Base-by-base conservation (phyloP, 2,797 vertebrate genomes). In the Eulemur rubriventer region DNA sequence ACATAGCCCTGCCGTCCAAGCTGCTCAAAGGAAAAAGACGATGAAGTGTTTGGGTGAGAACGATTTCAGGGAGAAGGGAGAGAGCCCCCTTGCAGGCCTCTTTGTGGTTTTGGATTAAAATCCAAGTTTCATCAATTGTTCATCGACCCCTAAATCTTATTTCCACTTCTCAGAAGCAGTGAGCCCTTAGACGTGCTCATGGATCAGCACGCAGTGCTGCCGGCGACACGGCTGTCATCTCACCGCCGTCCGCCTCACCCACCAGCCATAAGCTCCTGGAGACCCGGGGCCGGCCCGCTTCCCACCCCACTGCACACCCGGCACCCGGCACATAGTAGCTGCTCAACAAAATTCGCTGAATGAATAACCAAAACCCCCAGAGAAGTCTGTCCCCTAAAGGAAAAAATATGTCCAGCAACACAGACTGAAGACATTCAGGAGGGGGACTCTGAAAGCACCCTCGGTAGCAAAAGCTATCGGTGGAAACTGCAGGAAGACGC, bases 191-290 rank as follows among this genome's bases (percentile, higher is more conserved):
- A 2, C 0, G 43, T 61, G 76, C 28, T n/a, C 43, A 1, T 0
- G 24, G 70, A 10, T 65, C 35, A 28, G 43, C 75, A 6, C 0
- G 12, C 1, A 22, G 4, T 2, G 41, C 73, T 81, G 24, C 1
- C 11, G 4, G 46, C 0, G 4, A 65, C 20, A 22, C 0, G 16
- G 80, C 55, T 26, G 30, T 12, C 7, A n/a, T 4, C 12, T 76
- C 12, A 35, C 79, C 16, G 8, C 35, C 33, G 9, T 24, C 72
- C 6, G 14, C 82, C 73, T 48, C 46, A 9, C 11, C 87, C 41
- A 12, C 75, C 65, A 4, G 3, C 46, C 24, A 48, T 4, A 2
- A 48, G 14, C 38, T 20, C 86, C 85, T 65, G 0, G 20, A 50
- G 35, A 38, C 24, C 61, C 4, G 41, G 38, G 88, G 26, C 46